Evolutionary conservation across 1,140 invertebrate genomes (phyloP).

Genomic region (Mycetomoellerius zeteki): DNA sequence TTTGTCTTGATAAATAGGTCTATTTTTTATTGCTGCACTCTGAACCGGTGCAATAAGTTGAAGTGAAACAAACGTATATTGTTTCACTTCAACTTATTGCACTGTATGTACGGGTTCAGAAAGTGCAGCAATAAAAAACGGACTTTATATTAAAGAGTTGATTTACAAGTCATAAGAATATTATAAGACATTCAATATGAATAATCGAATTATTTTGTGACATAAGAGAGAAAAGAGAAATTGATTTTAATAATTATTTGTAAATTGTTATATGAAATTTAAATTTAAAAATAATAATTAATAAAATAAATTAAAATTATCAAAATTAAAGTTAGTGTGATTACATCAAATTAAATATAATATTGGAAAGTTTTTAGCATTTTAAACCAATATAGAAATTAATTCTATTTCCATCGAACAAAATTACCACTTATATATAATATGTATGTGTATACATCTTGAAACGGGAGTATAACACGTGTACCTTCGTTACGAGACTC

Average conservation of each 20-base stretch:
- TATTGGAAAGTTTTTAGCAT: neutral
- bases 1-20: neutral
- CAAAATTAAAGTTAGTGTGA: no score
- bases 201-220: neutral
- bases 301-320: constrained; percentile 7
- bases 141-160: neutral
- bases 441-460: no score
- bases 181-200: neutral
- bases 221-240: neutral
- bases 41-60: no score
- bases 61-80: no score
- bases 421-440: neutral
- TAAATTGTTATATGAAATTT: neutral
- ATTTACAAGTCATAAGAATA: neutral
- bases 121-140: no score
- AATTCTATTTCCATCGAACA: neutral
- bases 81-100: no score
- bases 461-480: constrained; percentile 21
- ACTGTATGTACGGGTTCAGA: no score
- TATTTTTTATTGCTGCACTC: no score
- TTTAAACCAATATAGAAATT: neutral
- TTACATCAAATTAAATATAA: neutral
- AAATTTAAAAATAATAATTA: neutral
- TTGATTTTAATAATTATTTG: neutral
- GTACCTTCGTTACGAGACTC: constrained; percentile 22